Evolutionary conservation across 2,888 invertebrate species (phyloP).

Genomic region (Ectemnius continuus): DNA sequence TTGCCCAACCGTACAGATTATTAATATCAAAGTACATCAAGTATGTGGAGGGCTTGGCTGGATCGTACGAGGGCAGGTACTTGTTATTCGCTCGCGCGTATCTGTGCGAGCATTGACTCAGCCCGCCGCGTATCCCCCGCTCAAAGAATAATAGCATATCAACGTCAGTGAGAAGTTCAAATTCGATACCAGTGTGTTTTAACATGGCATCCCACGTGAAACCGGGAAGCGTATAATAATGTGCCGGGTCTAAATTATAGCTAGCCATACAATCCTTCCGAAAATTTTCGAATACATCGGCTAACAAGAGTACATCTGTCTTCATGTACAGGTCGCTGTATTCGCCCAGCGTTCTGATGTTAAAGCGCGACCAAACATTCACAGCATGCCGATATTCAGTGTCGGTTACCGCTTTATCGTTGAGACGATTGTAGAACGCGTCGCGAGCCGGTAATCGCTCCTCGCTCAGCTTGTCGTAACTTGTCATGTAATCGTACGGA

Average conservation of each 20-base stretch:
- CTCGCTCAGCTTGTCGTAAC: conserved; percentile 40
- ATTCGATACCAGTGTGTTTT: not conserved
- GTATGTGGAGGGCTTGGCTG: not conserved
- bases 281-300: conserved; percentile 36
- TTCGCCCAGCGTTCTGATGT: too few species aligned
- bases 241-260: conserved; percentile 32
- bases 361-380: conserved; percentile 5
- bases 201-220: conserved; percentile 37
- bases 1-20: conserved; percentile 58
- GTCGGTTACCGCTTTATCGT: not conserved
- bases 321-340: conserved; percentile 1
- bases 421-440: not conserved
- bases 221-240: conserved; percentile 44
- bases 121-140: conserved; percentile 29
- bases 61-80: not conserved
- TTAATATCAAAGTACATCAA: conserved; percentile 49
- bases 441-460: conserved; percentile 39
- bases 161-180: not conserved
- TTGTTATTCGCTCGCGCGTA: not conserved
- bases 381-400: not conserved
- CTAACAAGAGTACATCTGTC: conserved; percentile 60
- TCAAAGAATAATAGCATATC: conserved; percentile 37
- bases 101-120: not conserved
- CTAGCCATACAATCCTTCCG: conserved; percentile 17
- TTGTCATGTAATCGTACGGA: conserved; percentile 68